Conservation (phyloP, 2,797 vertebrate species). For the Falco cherrug region DNA sequence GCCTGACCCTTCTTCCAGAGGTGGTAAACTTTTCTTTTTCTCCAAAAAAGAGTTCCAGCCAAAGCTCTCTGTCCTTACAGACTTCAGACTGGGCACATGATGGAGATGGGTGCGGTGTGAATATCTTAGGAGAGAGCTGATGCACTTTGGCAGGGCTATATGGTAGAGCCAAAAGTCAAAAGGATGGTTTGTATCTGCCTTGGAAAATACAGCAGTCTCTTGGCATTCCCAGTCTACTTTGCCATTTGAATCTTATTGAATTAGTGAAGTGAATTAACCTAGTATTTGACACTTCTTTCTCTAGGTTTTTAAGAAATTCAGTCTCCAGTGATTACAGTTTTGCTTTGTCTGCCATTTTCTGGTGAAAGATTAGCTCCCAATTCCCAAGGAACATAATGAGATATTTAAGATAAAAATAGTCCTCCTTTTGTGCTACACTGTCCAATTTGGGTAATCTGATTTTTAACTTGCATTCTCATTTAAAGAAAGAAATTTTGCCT, state of each 20-base stretch:
- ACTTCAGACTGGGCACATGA: fast-evolving
- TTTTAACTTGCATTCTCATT: neutral
- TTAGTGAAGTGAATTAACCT: neutral
- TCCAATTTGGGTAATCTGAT: neutral
- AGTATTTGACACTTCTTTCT: neutral
- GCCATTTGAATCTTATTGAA: neutral
- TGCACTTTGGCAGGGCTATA: neutral
- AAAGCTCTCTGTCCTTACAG: neutral
- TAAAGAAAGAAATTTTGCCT: neutral
- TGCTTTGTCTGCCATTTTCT: slow-evolving; percentile 34
- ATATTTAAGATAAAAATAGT: slow-evolving; percentile 2
- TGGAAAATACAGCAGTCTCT: neutral
- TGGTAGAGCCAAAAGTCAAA: neutral
- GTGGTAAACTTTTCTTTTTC: too few relatives aligned
- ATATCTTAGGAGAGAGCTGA: neutral
- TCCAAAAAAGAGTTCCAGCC: too few relatives aligned
- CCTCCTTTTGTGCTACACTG: neutral
- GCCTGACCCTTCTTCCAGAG: too few relatives aligned
- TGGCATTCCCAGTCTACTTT: neutral
- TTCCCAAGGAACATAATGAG: neutral
- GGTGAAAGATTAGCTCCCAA: neutral
- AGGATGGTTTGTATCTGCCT: neutral
- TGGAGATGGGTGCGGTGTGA: neutral
- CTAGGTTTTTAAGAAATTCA: neutral
- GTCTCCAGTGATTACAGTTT: neutral